Percentiles rank a stretch among this genome's conserved stretches.
Conservation (phyloP, 92 coral and sea anemone species). For the Phenganax stokvisi region DNA sequence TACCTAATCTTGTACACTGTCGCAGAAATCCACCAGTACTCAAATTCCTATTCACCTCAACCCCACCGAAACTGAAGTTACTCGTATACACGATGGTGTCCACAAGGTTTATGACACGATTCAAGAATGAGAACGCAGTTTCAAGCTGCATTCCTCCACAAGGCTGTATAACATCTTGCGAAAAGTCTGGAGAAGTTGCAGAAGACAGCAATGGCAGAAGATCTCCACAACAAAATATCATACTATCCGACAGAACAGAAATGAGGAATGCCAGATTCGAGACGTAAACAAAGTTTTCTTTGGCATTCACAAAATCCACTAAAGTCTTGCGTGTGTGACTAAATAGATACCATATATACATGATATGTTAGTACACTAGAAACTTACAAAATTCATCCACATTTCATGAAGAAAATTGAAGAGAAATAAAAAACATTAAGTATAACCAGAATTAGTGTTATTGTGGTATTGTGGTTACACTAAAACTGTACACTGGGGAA, state of each 20-base stretch:
- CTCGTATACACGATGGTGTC: conserved; percentile 97
- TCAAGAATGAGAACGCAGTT: conserved; percentile 95
- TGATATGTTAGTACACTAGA: too few species aligned
- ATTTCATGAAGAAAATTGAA: too few species aligned
- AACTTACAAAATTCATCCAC: too few species aligned
- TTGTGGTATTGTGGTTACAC: too few species aligned
- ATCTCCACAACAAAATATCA: conserved; percentile 97
- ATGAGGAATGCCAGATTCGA: conserved; percentile 97
- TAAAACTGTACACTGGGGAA: too few species aligned
- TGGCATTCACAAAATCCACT: conserved; percentile 97
- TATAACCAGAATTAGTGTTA: too few species aligned
- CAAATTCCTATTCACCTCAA: conserved; percentile 81
- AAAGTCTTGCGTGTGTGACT: conserved; percentile 93
- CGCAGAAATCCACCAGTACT: conserved; percentile 93
- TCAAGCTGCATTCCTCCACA: conserved; percentile 99
- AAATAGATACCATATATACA: conserved; percentile 1
- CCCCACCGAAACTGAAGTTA: conserved; percentile 91
- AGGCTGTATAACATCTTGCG: conserved; percentile 99
- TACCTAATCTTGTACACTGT: conserved; percentile 95
- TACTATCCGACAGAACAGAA: conserved; percentile 91
- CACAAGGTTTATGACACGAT: conserved; percentile 91
- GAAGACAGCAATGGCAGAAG: conserved; percentile 90
- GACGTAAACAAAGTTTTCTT: conserved; percentile 80
- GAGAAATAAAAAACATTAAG: too few species aligned
- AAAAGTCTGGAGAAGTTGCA: conserved; percentile 95